phyloP scores from a whole-genome alignment of 2,888 invertebrate genomes.

The Digitonthophagus gazella region DNA sequence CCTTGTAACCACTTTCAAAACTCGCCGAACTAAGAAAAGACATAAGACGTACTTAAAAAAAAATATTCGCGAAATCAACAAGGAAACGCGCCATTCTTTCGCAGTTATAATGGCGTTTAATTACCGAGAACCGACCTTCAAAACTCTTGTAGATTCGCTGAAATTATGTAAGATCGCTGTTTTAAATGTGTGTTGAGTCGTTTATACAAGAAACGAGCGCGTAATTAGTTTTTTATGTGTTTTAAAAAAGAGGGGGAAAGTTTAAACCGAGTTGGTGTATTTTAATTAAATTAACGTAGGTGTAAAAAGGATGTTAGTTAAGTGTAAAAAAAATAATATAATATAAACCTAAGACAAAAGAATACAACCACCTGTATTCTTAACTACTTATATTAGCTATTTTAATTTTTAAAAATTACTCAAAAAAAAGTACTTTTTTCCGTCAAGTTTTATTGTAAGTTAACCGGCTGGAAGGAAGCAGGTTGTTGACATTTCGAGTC shows the following conservation, averaged over 20 bases:
- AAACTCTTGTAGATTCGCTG: background rate
- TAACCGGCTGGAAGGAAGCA: background rate
- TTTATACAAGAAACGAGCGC: background rate
- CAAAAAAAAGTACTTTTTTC: too few relatives aligned
- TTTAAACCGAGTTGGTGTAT: too few relatives aligned
- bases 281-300: background rate
- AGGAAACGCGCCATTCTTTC: background rate
- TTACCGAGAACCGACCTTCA: background rate
- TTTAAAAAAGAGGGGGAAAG: background rate
- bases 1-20: background rate
- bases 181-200: too few relatives aligned
- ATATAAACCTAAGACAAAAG: too few relatives aligned
- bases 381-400: too few relatives aligned
- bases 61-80: background rate
- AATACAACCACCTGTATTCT: too few relatives aligned
- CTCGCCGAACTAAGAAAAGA: background rate
- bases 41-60: background rate
- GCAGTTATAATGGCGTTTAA: background rate
- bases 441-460: too few relatives aligned
- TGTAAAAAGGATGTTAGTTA: background rate
- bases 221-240: background rate
- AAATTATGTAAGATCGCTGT: background rate
- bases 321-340: too few relatives aligned
- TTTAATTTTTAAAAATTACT: too few relatives aligned
- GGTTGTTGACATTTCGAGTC: constrained; percentile 10